Base-by-base conservation (phyloP, 2,888 invertebrate species). In the Formica aserva region DNA sequence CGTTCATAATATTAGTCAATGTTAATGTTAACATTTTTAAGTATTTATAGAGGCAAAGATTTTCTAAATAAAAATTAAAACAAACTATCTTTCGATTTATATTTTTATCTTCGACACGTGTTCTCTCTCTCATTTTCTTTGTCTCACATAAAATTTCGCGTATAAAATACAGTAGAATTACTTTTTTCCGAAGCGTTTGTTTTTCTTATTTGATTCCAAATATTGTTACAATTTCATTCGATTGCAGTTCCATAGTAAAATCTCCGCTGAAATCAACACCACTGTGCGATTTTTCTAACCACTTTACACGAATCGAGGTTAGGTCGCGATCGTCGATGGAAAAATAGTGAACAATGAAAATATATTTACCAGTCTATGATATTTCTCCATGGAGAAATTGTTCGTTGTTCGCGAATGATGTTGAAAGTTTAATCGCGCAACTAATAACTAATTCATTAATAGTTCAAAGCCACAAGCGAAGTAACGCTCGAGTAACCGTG, bases 221-320 rank as follows among this genome's bases (percentile, higher is more conserved):
- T 45, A n/a, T 4, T 26, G 3, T 52, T 15, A 35, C 3, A 15
- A 69, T 9, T 0, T 22, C 15, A 29, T 15, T 52, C 32, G 13
- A 13, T 15, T 15, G 71, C 8, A 13, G 13, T 38, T 41, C 41
- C 13, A 38, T 38, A 22, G 1, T 22, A 45, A 13, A 52, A 38
- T 18, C 1, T 26, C 15, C 6, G 29, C 1, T 18, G 15, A 57
- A 22, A 41, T 8, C 15, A 4, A 57, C 32, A 57, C 6, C 41
- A 45, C 35, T 45, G 22, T 41, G 32, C 11, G 26, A 60, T 18
- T 22, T 1, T 15, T 3, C 22, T 6, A 13, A 57, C 1, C 35
- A 69, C 26, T 26, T 55, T 9, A n/a, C 13, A 15, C 3, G 32
- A 72, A 35, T 72, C 6, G 76, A 88, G 88, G 88, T 88, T 88